Base-by-base conservation (phyloP, 2,888 invertebrate species). In the Ornithoptera alexandrae region DNA sequence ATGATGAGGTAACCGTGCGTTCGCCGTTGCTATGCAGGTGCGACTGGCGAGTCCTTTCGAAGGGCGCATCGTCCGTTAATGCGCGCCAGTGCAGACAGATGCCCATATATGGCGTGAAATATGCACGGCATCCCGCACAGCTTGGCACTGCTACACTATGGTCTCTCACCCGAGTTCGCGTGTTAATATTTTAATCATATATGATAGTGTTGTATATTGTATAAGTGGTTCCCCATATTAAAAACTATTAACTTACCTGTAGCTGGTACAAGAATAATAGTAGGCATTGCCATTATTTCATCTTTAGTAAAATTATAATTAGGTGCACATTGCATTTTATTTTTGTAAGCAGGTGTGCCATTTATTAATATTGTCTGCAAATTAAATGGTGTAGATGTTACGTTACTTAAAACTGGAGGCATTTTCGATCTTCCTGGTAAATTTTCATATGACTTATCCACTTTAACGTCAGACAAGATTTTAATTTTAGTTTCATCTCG, bases 211-310 rank as follows among this genome's bases (percentile, higher is more conserved):
- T n/a, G n/a, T n/a, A n/a, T n/a, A n/a, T n/a, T n/a, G n/a, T n/a
- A n/a, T 30, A 3, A 30, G 30, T 20, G 46, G 15, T 39, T 18
- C 5, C n/a, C 39, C 20, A 39, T 20, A 42, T 39, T 10, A 36
- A 60, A 60, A 36, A 36, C 24, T 15, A n/a, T 36, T 15, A 68
- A 46, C 70, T 24, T 85, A 91, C 92, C 88, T 85, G 88, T 76
- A 62, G 82, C 75, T 69, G 90, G 88, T 17, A 89, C 87, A 46
- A 92, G 78, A 73, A 93, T 89, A 24, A 92, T 83, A n/a, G 92
- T 93, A 8, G 92, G 93, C 93, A 93, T 93, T n/a, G 92, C 89
- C 92, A 93, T 91, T 72, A 93, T 93, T 81, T 93, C 90, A 77
- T 90, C 91, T 76, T 86, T 84, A 20, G 91, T 89, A 72, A 77